Conservation (phyloP, 1,140 invertebrate species). For the Potamilus streckersoni region DNA sequence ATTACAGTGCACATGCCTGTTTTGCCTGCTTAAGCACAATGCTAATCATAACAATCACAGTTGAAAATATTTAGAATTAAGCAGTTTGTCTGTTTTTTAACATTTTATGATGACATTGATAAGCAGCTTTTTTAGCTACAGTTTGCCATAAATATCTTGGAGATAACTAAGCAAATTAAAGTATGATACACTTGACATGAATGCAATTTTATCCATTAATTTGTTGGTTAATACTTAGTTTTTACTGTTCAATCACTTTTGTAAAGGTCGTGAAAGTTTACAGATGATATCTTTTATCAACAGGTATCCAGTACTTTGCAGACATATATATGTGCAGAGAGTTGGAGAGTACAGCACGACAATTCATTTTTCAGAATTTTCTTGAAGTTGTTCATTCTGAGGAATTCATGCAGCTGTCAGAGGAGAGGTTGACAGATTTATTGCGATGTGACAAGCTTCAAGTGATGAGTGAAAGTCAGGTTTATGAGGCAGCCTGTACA, state of each 20-base stretch:
- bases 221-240: too few relatives aligned
- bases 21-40: too few relatives aligned
- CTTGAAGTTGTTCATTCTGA: slow-evolving; percentile 61
- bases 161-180: too few relatives aligned
- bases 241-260: too few relatives aligned
- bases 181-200: too few relatives aligned
- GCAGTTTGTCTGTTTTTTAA: too few relatives aligned
- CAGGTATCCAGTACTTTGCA: slow-evolving; percentile 64
- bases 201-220: too few relatives aligned
- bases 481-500: slow-evolving; percentile 68
- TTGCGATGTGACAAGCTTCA: slow-evolving; percentile 61
- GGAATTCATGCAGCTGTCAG: slow-evolving; percentile 61
- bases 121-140: neutral
- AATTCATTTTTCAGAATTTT: slow-evolving; percentile 64
- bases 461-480: slow-evolving; percentile 71
- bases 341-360: slow-evolving; percentile 51
- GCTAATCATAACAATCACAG: too few relatives aligned
- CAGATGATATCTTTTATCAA: slow-evolving; percentile 19
- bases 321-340: slow-evolving; percentile 64
- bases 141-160: neutral
- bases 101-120: too few relatives aligned
- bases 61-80: too few relatives aligned
- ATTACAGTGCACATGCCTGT: too few relatives aligned
- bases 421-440: slow-evolving; percentile 54
- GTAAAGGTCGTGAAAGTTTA: too few relatives aligned